Evolutionary conservation across 2,797 vertebrate species (phyloP).

Genomic region (Artibeus jamaicensis): DNA sequence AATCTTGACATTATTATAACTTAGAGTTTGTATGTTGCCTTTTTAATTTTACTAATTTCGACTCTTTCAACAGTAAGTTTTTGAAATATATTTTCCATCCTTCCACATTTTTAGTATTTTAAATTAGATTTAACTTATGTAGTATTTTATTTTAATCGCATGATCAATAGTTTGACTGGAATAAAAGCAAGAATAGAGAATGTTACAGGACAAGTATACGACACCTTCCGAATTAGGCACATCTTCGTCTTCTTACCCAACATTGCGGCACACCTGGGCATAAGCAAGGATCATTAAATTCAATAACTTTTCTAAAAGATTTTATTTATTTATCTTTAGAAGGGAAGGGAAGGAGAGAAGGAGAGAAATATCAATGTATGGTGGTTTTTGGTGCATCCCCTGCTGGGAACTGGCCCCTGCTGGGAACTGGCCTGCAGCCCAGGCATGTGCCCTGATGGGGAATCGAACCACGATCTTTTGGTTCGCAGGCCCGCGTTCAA

Average conservation of each 20-base stretch:
- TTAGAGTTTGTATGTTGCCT: not conserved
- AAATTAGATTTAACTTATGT: not conserved
- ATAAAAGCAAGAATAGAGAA: not conserved
- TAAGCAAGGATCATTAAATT: not conserved
- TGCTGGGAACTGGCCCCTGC: too few relatives aligned
- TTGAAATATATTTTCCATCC: not conserved
- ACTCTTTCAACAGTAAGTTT: not conserved
- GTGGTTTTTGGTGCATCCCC: too few relatives aligned
- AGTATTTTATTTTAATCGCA: constrained; percentile 1
- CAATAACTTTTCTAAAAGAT: not conserved
- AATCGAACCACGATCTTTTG: too few relatives aligned
- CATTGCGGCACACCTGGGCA: not conserved
- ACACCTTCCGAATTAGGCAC: not conserved
- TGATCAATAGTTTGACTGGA: not conserved
- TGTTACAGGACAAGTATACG: not conserved
- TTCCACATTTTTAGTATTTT: not conserved
- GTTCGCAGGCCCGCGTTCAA: too few relatives aligned
- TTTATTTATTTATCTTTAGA: too few relatives aligned
- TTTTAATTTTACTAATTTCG: not conserved
- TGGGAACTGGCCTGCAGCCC: too few relatives aligned
- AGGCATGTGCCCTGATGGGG: too few relatives aligned
- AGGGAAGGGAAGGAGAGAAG: too few relatives aligned
- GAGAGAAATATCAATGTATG: too few relatives aligned
- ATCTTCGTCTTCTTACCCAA: not conserved
- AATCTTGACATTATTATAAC: not conserved